Evolutionary conservation across 1,140 invertebrate species (phyloP), one percentile per base, ranked within the genome.

Genomic region (Spodoptera frugiperda): DNA sequence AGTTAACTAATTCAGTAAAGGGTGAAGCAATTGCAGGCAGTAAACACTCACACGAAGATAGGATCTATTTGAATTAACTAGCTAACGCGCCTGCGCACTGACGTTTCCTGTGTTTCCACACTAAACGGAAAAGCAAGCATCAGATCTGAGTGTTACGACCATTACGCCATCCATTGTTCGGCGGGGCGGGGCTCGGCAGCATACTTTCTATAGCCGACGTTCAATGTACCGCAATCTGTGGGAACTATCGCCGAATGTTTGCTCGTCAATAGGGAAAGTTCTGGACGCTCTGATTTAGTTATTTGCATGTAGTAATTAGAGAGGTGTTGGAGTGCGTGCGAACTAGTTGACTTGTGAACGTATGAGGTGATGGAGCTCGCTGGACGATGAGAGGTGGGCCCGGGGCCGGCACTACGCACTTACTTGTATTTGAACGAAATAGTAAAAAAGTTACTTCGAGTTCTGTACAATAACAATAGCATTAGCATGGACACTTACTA

Each of bases 221-320:
- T 44, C 63, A 48, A 67, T 67, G 63, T 67, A 57, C 65, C 74
- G 44, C 44, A 80, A 89, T 86, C 87, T 59, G 54, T 89, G 87
- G 82, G 84, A 89, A 88, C 14, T 67, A 85, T 87, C 84, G 76
- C 53, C 61, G 53, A 76, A 76, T 68, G 17, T 39, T 39, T 54
- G 61, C 76, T 79, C 68, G 80, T 86, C 82, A 80, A 88, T 87
- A 82, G 82, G 81, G 83, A 88, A 84, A 85, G 80, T 85, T 74
- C 67, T 65, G 73, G 78, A 81, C 81, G 79, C 65, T 71, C 61
- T 72, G 76, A 83, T 86, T 82, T 79, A 79, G 67, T 80, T 79
- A 84, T 80, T 71, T 59, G 54, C 72, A 74, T 15, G 73, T 65
- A 53, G 68, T 65, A 46, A 70, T 76, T 79, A 79, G 63, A 76